Evolutionary conservation across 2,113 vertebrate genomes (phyloP), one percentile per base, ranked within the genome.

Genomic region (Gila orcuttii): DNA sequence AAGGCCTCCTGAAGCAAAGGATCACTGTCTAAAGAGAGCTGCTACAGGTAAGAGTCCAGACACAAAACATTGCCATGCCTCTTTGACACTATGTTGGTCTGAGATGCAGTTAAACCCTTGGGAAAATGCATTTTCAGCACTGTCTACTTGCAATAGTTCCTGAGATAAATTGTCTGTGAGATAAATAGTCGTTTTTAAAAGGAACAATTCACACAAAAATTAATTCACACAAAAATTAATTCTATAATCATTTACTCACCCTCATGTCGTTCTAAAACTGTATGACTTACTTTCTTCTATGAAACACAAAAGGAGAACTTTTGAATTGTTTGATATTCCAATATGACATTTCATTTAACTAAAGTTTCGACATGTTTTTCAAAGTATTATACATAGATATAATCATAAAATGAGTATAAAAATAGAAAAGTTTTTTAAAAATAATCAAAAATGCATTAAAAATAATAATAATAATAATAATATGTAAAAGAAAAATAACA

Each of bases 1-100:
- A 93, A 93, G 92, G 79, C 85, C 85, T 85, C 81, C 80, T 84
- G 91, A 90, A 86, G 90, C 90, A 86, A 87, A 87, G 83, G 87
- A 90, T 88, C 87, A 84, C 83, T 87, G 83, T 77, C 86, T 83
- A 83, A 82, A 77, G 71, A 86, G 82, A 86, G 45, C 83, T 83
- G 78, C 79, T 79, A 82, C 77, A 87, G 83, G 57, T 76, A 87
- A 83, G 59, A 78, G 64, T 50, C 28, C 36, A 75, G 79, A 79
- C 86, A 79, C 66, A 45, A 85, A 85, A 89, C 83, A 86, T 76
- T 71, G 79, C 50, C 59, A 84, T 88, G 81, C 33, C 76, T 86
- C 69, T 84, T 52, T 81, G 83, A 69, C 82, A 79, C 4, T 17
- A 78, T 66, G 84, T 62, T 28, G 42, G 7, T 57, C 74, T 33